Evolutionary conservation across 2,113 vertebrate species (phyloP).

Genomic region (Anser brachyrhynchus): DNA sequence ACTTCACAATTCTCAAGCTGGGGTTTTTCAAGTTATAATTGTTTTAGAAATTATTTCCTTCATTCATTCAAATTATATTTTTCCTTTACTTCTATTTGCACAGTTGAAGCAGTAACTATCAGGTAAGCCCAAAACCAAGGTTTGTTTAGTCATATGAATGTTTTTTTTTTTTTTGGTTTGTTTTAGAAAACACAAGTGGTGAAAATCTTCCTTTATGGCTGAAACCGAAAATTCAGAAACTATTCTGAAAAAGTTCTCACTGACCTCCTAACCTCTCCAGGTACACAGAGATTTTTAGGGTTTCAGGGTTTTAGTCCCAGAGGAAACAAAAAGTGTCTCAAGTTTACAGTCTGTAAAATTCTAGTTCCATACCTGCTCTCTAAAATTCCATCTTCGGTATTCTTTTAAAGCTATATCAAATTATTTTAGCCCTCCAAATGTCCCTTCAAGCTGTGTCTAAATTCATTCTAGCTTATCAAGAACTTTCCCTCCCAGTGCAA

Average conservation of each 20-base stretch:
- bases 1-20: not conserved
- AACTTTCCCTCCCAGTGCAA: not conserved
- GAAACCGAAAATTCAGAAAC: slow-evolving; percentile 10
- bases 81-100: not conserved
- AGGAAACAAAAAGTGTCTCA: not conserved
- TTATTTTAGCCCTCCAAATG: not conserved
- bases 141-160: not conserved
- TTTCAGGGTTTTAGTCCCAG: not conserved
- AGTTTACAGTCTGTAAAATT: not conserved
- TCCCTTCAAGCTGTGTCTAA: not conserved
- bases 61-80: not conserved
- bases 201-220: not conserved
- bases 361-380: not conserved
- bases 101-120: not conserved
- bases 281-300: not conserved
- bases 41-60: not conserved
- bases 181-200: not conserved
- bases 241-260: not conserved
- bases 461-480: not conserved
- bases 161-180: not conserved
- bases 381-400: not conserved
- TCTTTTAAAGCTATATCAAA: not conserved
- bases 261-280: not conserved
- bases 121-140: not conserved
- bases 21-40: not conserved